Conservation (phyloP, 1,140 invertebrate species). For the Caenorhabditis latens region DNA sequence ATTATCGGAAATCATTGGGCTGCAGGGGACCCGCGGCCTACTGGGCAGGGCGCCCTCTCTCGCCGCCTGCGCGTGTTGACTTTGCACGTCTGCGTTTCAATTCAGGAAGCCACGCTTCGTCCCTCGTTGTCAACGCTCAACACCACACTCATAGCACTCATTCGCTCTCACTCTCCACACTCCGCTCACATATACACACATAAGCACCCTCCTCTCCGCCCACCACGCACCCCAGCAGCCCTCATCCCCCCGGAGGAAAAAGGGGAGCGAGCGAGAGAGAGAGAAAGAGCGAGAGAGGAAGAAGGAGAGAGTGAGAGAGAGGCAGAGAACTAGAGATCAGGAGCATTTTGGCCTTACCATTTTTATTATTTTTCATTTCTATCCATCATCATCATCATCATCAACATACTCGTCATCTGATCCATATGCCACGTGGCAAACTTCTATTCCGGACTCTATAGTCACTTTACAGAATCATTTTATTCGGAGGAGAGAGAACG, state of each 20-base stretch:
- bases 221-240: slow-evolving; percentile 42
- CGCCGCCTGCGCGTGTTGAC: slow-evolving; percentile 31
- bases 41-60: slow-evolving; percentile 38
- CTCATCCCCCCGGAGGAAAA: slow-evolving; percentile 25
- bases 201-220: slow-evolving; percentile 41
- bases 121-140: background rate
- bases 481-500: background rate
- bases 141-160: background rate
- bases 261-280: background rate
- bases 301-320: slow-evolving; percentile 18
- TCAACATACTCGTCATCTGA: background rate
- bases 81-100: slow-evolving; percentile 10
- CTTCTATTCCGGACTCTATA: background rate
- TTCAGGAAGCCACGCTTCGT: slow-evolving; percentile 31
- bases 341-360: slow-evolving; percentile 50
- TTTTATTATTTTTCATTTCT: slow-evolving; percentile 49
- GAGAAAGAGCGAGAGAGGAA: background rate
- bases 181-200: slow-evolving; percentile 45
- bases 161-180: background rate
- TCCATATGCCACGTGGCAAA: background rate
- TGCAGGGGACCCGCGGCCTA: slow-evolving; percentile 46
- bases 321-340: slow-evolving; percentile 21
- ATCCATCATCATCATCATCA: background rate
- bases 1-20: slow-evolving; percentile 65
- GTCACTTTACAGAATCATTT: background rate